Percentiles rank a stretch among this genome's conserved stretches.
Evolutionary conservation across 2,888 invertebrate genomes (phyloP).

Genomic region (Anthophora plumipes): DNA sequence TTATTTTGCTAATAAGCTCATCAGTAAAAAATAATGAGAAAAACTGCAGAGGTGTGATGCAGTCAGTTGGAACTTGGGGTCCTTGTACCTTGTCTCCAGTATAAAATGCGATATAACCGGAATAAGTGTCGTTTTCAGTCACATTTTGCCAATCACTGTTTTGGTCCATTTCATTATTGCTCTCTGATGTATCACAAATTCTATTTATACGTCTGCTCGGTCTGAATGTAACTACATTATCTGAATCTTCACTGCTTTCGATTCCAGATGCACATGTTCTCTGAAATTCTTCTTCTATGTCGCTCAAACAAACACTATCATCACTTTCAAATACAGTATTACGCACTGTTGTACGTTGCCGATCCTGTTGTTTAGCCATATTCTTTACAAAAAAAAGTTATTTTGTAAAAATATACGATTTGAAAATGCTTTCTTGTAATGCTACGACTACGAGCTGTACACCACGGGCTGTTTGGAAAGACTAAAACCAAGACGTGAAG

Average conservation of each 20-base stretch:
- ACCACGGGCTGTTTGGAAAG: neutral
- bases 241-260: slow-evolving; percentile 40
- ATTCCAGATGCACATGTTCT: slow-evolving; percentile 43
- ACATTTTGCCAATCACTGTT: slow-evolving; percentile 3
- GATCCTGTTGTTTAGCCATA: slow-evolving; percentile 3
- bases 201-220: slow-evolving; percentile 32
- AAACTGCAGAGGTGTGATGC: slow-evolving; percentile 17
- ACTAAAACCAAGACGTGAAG: slow-evolving; percentile 4
- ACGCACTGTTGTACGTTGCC: slow-evolving; percentile 49
- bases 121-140: slow-evolving; percentile 3
- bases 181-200: slow-evolving; percentile 44
- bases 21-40: slow-evolving; percentile 41
- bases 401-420: too few relatives aligned
- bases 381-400: too few relatives aligned
- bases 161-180: slow-evolving; percentile 38
- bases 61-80: slow-evolving; percentile 32
- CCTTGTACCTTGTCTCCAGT: slow-evolving; percentile 37
- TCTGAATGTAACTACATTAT: slow-evolving; percentile 31
- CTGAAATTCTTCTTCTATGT: slow-evolving; percentile 48
- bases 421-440: too few relatives aligned
- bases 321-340: slow-evolving; percentile 38
- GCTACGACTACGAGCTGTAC: slow-evolving; percentile 3
- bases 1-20: slow-evolving; percentile 43
- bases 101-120: slow-evolving; percentile 20
- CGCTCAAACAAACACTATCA: slow-evolving; percentile 38